Conservation (phyloP, 2,113 vertebrate species). For the Haemorhous mexicanus region DNA sequence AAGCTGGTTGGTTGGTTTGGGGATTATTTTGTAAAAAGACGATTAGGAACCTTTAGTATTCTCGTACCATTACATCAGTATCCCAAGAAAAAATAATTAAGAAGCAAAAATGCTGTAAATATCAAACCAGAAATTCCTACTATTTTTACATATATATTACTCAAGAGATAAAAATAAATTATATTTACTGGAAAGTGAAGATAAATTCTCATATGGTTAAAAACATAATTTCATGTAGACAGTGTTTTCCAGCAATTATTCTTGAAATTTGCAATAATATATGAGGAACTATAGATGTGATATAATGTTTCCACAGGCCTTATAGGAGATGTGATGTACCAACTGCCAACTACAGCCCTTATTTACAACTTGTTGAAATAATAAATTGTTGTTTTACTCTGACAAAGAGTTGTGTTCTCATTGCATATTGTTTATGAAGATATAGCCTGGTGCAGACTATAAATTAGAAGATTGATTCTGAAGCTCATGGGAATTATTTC, state of each 20-base stretch:
- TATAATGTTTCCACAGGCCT: not conserved
- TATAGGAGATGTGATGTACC: not conserved
- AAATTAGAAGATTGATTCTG: not conserved
- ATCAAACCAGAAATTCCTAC: not conserved
- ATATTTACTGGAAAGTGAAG: not conserved
- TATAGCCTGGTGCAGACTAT: not conserved
- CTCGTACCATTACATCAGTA: not conserved
- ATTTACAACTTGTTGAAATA: not conserved
- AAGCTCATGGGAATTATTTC: not conserved
- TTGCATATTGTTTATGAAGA: not conserved
- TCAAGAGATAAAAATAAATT: not conserved
- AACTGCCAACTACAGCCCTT: not conserved
- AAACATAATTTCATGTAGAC: not conserved
- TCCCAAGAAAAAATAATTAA: not conserved
- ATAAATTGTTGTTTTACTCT: not conserved
- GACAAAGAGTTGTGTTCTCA: not conserved
- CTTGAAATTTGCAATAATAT: not conserved
- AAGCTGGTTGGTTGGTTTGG: accelerated
- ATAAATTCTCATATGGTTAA: not conserved
- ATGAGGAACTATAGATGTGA: not conserved
- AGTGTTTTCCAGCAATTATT: not conserved
- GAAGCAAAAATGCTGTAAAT: not conserved
- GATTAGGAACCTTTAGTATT: not conserved
- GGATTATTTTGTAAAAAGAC: not conserved
- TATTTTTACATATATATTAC: not conserved